Evolutionary conservation across 2,797 vertebrate genomes (phyloP), one percentile per base, ranked within the genome.

Genomic region (Denticeps clupeoides): DNA sequence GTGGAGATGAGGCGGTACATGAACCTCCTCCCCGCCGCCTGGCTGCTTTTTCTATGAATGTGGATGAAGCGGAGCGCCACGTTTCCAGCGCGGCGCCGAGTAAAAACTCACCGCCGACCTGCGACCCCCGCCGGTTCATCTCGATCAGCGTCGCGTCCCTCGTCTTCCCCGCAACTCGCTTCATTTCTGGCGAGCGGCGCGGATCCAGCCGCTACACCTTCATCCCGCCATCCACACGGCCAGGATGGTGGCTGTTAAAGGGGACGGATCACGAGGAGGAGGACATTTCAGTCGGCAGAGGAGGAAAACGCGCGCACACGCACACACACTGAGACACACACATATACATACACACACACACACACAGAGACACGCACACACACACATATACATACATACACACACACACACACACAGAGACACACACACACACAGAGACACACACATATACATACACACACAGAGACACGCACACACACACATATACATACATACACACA

Each of bases 91-190:
- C n/a, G n/a, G n/a, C n/a, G n/a, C n/a, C n/a, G n/a, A 19, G 18
- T 13, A 4, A n/a, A 11, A 16, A 33, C 31, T 38, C 75, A 85
- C 82, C 83, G 79, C 49, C 65, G 0, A 46, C 55, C 49, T 76
- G 79, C 9, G 64, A 59, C 2, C 82, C 79, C 8, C 58, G 27
- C 7, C 63, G 49, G 71, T 47, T 72, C 63, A 86, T 76, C 69
- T 86, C 83, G 64, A 83, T 80, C 44, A 84, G 69, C 69, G 80
- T 86, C 68, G 82, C 82, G 60, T 83, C 81, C 62, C 70, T 72
- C 44, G 56, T 47, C 42, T 70, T 83, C 4, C 77, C 82, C 52
- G 80, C 81, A 73, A 86, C 74, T 59, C 79, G 62, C n/a, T 65
- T 83, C 83, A 83, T 85, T 15, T 57, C 70, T 50, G 48, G 49